Evolutionary conservation across 2,113 vertebrate species (phyloP).

Genomic region (Pterocles orientalis): DNA sequence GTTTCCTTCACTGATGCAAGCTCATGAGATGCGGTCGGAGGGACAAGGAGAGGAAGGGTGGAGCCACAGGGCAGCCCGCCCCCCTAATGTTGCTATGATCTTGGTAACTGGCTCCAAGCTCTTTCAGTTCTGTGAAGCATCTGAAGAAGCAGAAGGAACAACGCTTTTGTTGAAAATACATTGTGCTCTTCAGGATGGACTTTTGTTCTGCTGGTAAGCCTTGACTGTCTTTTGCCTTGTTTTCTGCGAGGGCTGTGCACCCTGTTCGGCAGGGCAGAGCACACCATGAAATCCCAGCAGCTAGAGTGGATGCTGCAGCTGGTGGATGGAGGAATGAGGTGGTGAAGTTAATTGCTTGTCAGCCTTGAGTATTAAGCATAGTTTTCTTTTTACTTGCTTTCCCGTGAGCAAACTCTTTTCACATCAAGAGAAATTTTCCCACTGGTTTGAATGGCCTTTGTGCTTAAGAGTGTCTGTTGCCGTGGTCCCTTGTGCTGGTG

Average conservation of each 20-base stretch:
- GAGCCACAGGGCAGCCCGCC: constrained; percentile 14
- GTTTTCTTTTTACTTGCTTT: not conserved
- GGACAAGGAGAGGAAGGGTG: constrained; percentile 7
- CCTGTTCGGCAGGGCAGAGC: not conserved
- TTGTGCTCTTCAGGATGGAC: constrained; percentile 36
- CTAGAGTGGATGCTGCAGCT: not conserved
- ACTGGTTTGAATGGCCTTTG: not conserved
- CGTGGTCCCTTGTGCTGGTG: not conserved
- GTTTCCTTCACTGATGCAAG: not conserved
- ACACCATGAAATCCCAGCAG: not conserved
- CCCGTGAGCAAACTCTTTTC: not conserved
- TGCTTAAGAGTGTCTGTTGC: not conserved
- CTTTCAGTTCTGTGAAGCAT: constrained; percentile 26
- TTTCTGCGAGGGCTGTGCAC: not conserved
- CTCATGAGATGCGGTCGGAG: not conserved
- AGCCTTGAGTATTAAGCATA: not conserved
- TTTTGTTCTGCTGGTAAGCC: constrained; percentile 52
- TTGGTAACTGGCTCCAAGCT: not conserved
- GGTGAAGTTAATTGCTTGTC: not conserved
- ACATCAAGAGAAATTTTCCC: accelerated
- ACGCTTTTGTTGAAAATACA: not conserved
- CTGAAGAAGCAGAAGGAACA: not conserved
- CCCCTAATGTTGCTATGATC: not conserved
- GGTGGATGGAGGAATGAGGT: not conserved
- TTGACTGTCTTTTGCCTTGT: not conserved